Percentiles rank a stretch among this genome's conserved stretches.
These are phyloP conservation scores for Erebia palarica DNA, from an alignment of 2,888 invertebrate species.

Conservation along the genomic window DNA sequence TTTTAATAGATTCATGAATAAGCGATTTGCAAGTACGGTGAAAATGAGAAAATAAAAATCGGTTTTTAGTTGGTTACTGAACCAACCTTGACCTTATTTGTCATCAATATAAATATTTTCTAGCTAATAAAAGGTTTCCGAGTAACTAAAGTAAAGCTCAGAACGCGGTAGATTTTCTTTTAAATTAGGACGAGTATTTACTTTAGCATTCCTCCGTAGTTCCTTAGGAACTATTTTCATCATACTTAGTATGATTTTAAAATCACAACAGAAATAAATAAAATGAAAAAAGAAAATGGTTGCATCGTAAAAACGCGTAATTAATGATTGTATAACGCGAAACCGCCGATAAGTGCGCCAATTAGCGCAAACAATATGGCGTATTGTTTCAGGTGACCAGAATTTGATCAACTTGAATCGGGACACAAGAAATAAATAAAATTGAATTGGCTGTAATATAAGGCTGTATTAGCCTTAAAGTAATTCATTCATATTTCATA, in stretches of 20 bases:
- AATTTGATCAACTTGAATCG: not conserved
- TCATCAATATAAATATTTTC: too few species aligned
- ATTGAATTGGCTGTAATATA: too few species aligned
- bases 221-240: too few species aligned
- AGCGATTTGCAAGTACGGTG: too few species aligned
- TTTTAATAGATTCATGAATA: too few species aligned
- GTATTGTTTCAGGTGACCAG: constrained; percentile 17
- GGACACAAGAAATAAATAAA: not conserved
- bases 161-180: not conserved
- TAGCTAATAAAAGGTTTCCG: not conserved
- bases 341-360: constrained; percentile 68
- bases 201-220: too few species aligned
- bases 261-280: constrained; percentile 41
- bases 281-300: constrained; percentile 41
- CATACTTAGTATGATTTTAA: constrained; percentile 11
- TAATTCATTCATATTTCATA: too few species aligned
- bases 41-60: too few species aligned
- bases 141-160: not conserved
- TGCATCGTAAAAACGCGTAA: constrained; percentile 61
- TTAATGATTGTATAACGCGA: constrained; percentile 69
- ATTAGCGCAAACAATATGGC: constrained; percentile 61
- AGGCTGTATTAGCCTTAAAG: too few species aligned
- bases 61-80: too few species aligned
- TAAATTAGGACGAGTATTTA: not conserved
- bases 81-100: too few species aligned